Conservation (phyloP, 2,797 vertebrate species). For the Hirundo rustica region DNA sequence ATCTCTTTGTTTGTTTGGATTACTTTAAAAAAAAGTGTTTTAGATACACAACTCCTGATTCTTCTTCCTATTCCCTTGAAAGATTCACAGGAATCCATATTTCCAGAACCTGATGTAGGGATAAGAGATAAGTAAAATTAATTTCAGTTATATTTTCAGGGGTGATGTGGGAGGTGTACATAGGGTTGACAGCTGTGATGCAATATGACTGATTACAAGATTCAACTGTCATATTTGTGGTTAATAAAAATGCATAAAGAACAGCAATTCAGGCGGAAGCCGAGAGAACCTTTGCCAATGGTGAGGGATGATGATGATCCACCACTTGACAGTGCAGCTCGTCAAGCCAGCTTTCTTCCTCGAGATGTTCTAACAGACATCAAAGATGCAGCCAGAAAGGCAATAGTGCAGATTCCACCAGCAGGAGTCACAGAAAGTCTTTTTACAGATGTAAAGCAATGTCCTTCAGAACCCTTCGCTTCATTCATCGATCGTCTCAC, state of each 20-base stretch:
- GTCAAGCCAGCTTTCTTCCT: too few species aligned
- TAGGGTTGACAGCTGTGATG: neutral
- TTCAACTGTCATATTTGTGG: neutral
- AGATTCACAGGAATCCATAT: neutral
- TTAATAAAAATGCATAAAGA: neutral
- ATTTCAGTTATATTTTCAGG: neutral
- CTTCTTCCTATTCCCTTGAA: neutral
- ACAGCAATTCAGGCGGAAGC: too few species aligned
- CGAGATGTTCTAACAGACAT: too few species aligned
- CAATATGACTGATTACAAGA: neutral
- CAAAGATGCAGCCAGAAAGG: too few species aligned
- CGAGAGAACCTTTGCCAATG: too few species aligned
- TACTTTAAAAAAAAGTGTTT: neutral
- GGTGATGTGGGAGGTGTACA: neutral
- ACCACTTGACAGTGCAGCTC: too few species aligned
- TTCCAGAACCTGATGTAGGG: rapidly evolving
- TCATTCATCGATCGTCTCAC: too few species aligned
- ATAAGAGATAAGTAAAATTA: neutral
- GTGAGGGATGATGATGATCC: too few species aligned
- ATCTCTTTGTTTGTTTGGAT: neutral
- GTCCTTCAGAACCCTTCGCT: too few species aligned
- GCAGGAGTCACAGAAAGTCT: too few species aligned
- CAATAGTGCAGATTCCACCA: too few species aligned
- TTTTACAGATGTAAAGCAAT: too few species aligned
- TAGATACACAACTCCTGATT: neutral